A percentile compares a stretch with the other conserved stretches of the same genome.
These are phyloP conservation scores for Actinopyga echinites DNA, from an alignment of 53 echinoderm and acorn worm species.

Conservation along the genomic window DNA sequence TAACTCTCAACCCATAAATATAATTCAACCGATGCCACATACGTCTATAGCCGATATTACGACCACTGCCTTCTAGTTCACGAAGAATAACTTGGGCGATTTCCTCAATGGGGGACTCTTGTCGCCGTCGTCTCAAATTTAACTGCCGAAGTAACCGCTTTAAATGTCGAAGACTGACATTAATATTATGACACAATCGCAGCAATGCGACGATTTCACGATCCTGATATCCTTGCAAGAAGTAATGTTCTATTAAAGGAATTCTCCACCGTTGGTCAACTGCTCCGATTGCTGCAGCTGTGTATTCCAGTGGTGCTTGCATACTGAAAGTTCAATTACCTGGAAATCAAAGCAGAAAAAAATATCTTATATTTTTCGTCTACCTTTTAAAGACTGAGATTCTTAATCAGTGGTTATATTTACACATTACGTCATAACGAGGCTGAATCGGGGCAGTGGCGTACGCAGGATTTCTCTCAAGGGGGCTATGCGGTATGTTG, in stretches of 20 bases:
- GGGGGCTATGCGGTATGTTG: too few relatives aligned
- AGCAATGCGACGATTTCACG: constrained; percentile 39
- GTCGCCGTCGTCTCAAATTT: neutral
- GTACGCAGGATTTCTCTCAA: too few relatives aligned
- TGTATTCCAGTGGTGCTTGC: constrained; percentile 42
- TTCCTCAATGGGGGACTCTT: neutral
- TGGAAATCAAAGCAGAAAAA: neutral
- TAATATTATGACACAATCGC: constrained; percentile 20
- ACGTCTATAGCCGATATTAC: constrained; percentile 19
- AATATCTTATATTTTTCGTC: too few relatives aligned
- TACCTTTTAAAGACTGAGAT: too few relatives aligned
- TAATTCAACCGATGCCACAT: constrained; percentile 52
- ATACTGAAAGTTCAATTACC: neutral
- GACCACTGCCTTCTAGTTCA: neutral
- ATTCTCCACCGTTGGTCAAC: neutral
- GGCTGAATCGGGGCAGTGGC: too few relatives aligned
- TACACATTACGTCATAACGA: too few relatives aligned
- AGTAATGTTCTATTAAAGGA: constrained; percentile 35
- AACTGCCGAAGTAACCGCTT: neutral
- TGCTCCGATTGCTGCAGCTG: constrained; percentile 33
- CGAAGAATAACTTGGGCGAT: neutral
- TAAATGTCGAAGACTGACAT: constrained; percentile 34
- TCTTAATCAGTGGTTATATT: too few relatives aligned
- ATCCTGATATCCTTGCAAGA: constrained; percentile 9
- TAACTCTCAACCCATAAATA: constrained; percentile 27